Base-by-base conservation (phyloP, 1,140 invertebrate genomes). In the Euschistus heros region DNA sequence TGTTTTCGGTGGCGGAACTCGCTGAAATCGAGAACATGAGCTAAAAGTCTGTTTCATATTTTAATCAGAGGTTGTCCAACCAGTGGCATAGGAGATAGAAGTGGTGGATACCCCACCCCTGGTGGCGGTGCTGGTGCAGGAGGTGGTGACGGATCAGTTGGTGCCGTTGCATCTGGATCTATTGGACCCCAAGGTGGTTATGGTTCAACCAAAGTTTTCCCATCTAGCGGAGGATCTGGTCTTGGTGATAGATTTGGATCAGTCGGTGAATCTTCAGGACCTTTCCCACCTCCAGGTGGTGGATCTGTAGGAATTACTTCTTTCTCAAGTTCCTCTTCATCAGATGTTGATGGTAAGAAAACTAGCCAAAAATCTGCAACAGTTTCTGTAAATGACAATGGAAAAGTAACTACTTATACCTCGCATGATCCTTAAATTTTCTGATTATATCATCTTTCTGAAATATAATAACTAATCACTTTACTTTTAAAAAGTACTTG, bases 331-430 rank as follows among this genome's bases (percentile, higher is more conserved):
- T 80, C 81, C 54, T 77, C 77, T 1, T 79, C 77, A 1, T 73
- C 76, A 0, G 81, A 82, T 65, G 72, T 81, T 1, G 78, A 84
- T 70, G 86, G 86, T 24, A 78, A 83, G 63, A 75, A 76, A 24
- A 72, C 74, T 46, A 77, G 73, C 20, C 76, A 75, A 54, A 81
- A 85, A 66, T 73, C 77, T 22, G 80, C 86, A 1, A 79, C 81
- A 44, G 85, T 86, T 10, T 80, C 82, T 2, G 78, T 88, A 55
- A 86, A 88, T 69, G 82, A 88, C 67, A 86, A 88, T 70, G 86
- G 86, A 70, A 82, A 82, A 70, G 74, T 87, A 57, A 82, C 80
- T n/a, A 70, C 67, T 20, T 70, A 68, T 47, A 63, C 63, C 15
- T 67, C 67, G 2, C 65, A 66, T 24, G 65, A 67, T 64, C 69